These are phyloP conservation scores for Apodemus speciosus DNA, from an alignment of 2,113 vertebrate species.

Conservation along the genomic window DNA sequence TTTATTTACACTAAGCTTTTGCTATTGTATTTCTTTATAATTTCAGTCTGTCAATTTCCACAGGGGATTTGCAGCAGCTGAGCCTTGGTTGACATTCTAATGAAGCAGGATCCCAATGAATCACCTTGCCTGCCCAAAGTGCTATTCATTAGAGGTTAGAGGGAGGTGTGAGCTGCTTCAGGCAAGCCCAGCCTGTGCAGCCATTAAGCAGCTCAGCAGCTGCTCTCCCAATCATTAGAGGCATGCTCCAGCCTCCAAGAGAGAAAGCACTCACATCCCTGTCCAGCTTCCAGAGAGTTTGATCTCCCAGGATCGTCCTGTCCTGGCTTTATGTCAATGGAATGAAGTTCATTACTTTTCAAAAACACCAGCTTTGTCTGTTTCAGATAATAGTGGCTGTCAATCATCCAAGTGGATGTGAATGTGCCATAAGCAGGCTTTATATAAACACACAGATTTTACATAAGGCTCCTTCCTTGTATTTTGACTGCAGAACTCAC, in stretches of 20 bases:
- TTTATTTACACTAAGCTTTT: slow-evolving; percentile 42
- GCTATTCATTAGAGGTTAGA: slow-evolving; percentile 57
- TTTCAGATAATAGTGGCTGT: slow-evolving; percentile 39
- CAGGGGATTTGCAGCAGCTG: slow-evolving; percentile 38
- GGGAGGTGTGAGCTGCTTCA: not conserved
- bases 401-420: not conserved
- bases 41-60: slow-evolving; percentile 41
- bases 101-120: slow-evolving; percentile 24
- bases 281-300: slow-evolving; percentile 50
- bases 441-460: not conserved
- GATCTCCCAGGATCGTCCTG: slow-evolving; percentile 55
- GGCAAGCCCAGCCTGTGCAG: slow-evolving; percentile 47
- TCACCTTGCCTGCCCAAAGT: slow-evolving; percentile 4
- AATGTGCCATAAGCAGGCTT: not conserved
- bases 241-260: not conserved
- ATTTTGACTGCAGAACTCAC: not conserved
- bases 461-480: not conserved
- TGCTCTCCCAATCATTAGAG: slow-evolving; percentile 52
- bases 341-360: slow-evolving; percentile 56
- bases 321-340: slow-evolving; percentile 39
- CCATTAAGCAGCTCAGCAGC: slow-evolving; percentile 45
- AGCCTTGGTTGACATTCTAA: slow-evolving; percentile 70
- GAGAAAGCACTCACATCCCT: slow-evolving; percentile 2
- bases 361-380: slow-evolving; percentile 27
- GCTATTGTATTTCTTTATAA: slow-evolving; percentile 64